Conservation (phyloP, 1,140 invertebrate species). For the Hyphantria cunea region DNA sequence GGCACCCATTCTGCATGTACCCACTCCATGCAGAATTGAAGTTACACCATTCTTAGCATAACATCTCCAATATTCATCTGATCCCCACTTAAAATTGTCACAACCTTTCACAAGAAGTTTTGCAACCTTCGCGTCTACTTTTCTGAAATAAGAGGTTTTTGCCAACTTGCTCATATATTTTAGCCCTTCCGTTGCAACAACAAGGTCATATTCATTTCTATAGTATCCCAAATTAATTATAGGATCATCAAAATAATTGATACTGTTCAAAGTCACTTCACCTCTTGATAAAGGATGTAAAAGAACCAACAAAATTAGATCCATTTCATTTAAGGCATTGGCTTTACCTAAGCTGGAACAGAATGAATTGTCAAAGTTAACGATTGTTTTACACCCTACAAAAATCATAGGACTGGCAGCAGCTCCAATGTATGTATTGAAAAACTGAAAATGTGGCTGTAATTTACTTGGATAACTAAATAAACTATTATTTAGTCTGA, state of each 20-base stretch:
- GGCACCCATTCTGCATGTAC: constrained; percentile 92
- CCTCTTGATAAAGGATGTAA: constrained; percentile 84
- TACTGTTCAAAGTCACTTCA: constrained; percentile 76
- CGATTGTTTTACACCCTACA: constrained; percentile 84
- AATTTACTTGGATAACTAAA: constrained; percentile 10
- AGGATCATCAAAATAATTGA: constrained; percentile 84
- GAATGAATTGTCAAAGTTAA: constrained; percentile 86
- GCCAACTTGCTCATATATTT: constrained; percentile 55
- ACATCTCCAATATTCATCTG: constrained; percentile 88
- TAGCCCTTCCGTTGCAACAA: constrained; percentile 65
- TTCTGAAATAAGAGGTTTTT: constrained; percentile 59
- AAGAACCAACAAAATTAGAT: constrained; percentile 54
- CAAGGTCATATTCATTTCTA: constrained; percentile 74
- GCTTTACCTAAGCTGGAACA: constrained; percentile 86
- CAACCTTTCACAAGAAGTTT: constrained; percentile 76
- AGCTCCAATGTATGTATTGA: constrained; percentile 57
- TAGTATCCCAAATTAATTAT: constrained; percentile 85
- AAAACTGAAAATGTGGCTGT: constrained; percentile 66
- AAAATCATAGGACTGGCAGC: constrained; percentile 83
- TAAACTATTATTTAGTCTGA: constrained; percentile 44
- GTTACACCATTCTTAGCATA: constrained; percentile 85
- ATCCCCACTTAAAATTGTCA: constrained; percentile 81
- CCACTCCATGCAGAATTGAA: constrained; percentile 92
- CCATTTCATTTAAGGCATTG: constrained; percentile 80
- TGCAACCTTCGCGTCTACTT: constrained; percentile 52